Evolutionary conservation across 2,113 vertebrate genomes (phyloP).

Genomic region (Clarias batrachus): DNA sequence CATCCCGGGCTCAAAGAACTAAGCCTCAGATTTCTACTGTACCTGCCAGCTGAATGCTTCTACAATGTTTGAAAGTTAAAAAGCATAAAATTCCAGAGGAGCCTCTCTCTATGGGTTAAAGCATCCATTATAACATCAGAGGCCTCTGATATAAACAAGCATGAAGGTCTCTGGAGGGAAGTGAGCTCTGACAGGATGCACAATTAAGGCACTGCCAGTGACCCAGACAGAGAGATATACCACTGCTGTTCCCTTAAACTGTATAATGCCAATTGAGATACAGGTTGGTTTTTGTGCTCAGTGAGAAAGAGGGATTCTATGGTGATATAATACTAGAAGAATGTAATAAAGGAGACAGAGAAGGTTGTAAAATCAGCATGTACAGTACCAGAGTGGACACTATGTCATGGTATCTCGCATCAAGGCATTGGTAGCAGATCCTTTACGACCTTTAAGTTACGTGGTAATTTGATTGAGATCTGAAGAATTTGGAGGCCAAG

Average conservation of each 20-base stretch:
- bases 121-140: conserved; percentile 76
- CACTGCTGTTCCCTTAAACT: conserved; percentile 35
- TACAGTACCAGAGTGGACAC: not conserved
- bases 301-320: conserved; percentile 45
- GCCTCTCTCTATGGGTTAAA: conserved; percentile 69
- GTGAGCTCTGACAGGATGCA: conserved; percentile 65
- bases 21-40: conserved; percentile 77
- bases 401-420: not conserved
- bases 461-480: too few relatives aligned
- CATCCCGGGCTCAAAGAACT: conserved; percentile 64
- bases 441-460: too few relatives aligned
- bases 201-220: conserved; percentile 30
- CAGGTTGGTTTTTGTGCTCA: conserved; percentile 62
- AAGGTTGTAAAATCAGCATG: conserved; percentile 26
- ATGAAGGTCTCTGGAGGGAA: conserved; percentile 69
- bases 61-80: conserved; percentile 61
- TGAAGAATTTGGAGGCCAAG: too few relatives aligned
- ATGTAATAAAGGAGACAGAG: conserved; percentile 58
- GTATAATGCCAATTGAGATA: conserved; percentile 39
- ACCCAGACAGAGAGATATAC: conserved; percentile 60
- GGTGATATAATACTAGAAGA: conserved; percentile 55
- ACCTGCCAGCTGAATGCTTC: conserved; percentile 74
- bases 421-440: too few relatives aligned
- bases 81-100: conserved; percentile 75
- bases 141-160: conserved; percentile 77